Conservation (phyloP, 1,140 invertebrate genomes). For the Drosophila insularis region DNA sequence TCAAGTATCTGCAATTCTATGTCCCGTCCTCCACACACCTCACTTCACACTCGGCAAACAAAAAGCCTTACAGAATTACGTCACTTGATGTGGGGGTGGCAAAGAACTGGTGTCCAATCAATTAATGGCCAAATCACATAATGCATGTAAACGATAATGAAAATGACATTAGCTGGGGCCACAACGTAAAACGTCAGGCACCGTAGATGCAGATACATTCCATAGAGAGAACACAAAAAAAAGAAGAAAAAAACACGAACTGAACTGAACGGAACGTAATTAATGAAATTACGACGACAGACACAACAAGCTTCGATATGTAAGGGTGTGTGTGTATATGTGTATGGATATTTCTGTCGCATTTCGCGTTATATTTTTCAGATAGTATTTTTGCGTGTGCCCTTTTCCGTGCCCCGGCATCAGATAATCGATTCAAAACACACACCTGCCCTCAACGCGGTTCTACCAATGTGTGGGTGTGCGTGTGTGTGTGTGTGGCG, state of each 20-base stretch:
- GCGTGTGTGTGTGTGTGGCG: background rate
- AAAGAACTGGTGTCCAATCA: conserved; percentile 53
- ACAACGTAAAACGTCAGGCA: conserved; percentile 39
- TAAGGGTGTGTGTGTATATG: conserved; percentile 5
- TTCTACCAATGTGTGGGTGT: conserved; percentile 9
- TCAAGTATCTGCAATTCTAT: conserved; percentile 9
- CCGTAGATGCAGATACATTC: conserved; percentile 51
- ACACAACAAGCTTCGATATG: conserved; percentile 31
- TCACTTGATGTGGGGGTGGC: conserved; percentile 37
- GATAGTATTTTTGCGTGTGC: conserved; percentile 22
- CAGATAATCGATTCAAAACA: conserved; percentile 65
- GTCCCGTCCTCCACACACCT: background rate
- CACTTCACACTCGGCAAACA: background rate
- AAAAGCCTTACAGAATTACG: conserved; percentile 36
- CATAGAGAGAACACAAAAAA: conserved; percentile 4
- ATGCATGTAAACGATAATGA: conserved; percentile 77
- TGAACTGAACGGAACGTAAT: conserved; percentile 40
- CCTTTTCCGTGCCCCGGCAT: conserved; percentile 3
- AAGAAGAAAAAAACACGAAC: conserved; percentile 21
- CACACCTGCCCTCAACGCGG: conserved; percentile 31
- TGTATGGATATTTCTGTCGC: background rate
- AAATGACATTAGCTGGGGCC: conserved; percentile 63
- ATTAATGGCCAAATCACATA: conserved; percentile 76
- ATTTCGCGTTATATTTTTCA: conserved; percentile 35
- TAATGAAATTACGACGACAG: conserved; percentile 69